Evolutionary conservation across 2,797 vertebrate genomes (phyloP).

Genomic region (Erpetoichthys calabaricus): DNA sequence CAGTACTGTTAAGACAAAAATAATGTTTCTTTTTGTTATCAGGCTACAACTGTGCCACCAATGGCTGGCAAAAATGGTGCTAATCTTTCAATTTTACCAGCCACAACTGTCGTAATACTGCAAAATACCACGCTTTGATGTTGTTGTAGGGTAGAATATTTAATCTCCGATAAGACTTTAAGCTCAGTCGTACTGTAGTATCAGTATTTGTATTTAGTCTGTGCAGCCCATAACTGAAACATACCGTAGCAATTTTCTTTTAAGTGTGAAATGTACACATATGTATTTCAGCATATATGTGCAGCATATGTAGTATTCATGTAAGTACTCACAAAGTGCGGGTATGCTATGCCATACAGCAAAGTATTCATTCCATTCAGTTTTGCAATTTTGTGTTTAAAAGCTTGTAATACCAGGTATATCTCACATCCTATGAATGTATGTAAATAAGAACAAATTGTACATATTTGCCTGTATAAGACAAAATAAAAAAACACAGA

Average conservation of each 20-base stretch:
- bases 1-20: conserved; percentile 1
- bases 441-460: conserved; percentile 83
- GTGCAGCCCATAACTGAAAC: conserved; percentile 12
- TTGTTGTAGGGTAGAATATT: background rate
- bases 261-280: conserved; percentile 11
- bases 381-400: conserved; percentile 60
- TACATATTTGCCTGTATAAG: conserved; percentile 59
- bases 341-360: conserved; percentile 31
- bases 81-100: conserved; percentile 17
- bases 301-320: conserved; percentile 14
- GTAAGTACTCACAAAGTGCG: conserved; percentile 14
- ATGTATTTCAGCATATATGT: conserved; percentile 8
- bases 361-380: conserved; percentile 69
- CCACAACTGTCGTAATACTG: conserved; percentile 3
- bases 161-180: background rate
- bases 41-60: background rate
- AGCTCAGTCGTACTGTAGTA: conserved; percentile 3
- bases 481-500: conserved; percentile 31
- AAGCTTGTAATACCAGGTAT: conserved; percentile 66
- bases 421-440: conserved; percentile 92
- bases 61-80: conserved; percentile 23
- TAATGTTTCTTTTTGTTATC: background rate
- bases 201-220: conserved; percentile 12
- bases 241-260: conserved; percentile 9
- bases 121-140: background rate